Percentiles rank a stretch among this genome's conserved stretches.
These are phyloP conservation scores for Channa maculata DNA, from an alignment of 2,113 vertebrate species.

Conservation along the genomic window DNA sequence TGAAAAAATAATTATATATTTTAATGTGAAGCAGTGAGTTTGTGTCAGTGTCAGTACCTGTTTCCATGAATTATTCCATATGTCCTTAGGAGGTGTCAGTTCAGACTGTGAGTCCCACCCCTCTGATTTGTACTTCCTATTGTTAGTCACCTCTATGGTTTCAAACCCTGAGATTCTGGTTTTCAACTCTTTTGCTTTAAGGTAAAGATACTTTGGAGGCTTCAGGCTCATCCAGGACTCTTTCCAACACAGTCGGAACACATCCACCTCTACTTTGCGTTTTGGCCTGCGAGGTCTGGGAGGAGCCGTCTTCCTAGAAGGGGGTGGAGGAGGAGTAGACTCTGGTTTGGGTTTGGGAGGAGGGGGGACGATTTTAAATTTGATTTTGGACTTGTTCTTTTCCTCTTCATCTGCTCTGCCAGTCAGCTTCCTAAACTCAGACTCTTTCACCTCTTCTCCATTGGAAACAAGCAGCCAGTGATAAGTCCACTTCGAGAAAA, in stretches of 20 bases:
- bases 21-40: not conserved
- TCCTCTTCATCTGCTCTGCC: slow-evolving; percentile 29
- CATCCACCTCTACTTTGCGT: slow-evolving; percentile 73
- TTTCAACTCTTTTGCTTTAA: slow-evolving; percentile 48
- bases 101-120: not conserved
- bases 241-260: slow-evolving; percentile 67
- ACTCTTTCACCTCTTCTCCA: slow-evolving; percentile 29
- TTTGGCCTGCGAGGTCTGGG: slow-evolving; percentile 26
- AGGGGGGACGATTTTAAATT: slow-evolving; percentile 71
- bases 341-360: slow-evolving; percentile 51
- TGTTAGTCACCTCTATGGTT: slow-evolving; percentile 25
- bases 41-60: slow-evolving; percentile 54
- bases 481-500: slow-evolving; percentile 69
- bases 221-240: slow-evolving; percentile 79
- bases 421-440: slow-evolving; percentile 53
- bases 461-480: slow-evolving; percentile 31
- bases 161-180: slow-evolving; percentile 27
- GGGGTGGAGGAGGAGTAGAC: slow-evolving; percentile 30
- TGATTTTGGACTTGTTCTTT: slow-evolving; percentile 57
- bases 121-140: slow-evolving; percentile 34
- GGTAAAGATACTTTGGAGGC: slow-evolving; percentile 71
- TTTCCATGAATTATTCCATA: slow-evolving; percentile 70
- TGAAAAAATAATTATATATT: not conserved
- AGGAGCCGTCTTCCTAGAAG: slow-evolving; percentile 12
- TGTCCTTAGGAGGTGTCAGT: not conserved